Evolutionary conservation across 2,113 vertebrate genomes (phyloP), one percentile per base, ranked within the genome.

Genomic region (Spilogale gracilis): DNA sequence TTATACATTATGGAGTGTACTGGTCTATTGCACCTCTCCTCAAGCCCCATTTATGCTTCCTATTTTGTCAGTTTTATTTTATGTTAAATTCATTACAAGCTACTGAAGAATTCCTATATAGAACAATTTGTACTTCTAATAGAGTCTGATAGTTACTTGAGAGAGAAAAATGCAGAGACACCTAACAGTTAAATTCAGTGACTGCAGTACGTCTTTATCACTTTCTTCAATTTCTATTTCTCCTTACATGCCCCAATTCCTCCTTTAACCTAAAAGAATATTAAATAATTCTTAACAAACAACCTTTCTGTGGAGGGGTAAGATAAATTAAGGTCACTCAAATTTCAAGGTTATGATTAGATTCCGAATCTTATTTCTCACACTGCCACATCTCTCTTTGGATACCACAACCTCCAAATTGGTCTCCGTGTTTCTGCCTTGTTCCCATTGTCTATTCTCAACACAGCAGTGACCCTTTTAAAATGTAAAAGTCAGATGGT

Each of bases 151-250:
- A 76, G 84, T 54, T 85, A 89, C 16, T 65, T 78, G 58, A 32
- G 38, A 95, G 65, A 85, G 10, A 76, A 83, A 97, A 94, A 88
- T 87, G 32, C 7, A 96, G 48, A 45, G 73, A 83, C 23, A 89
- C 61, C 17, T 43, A 14, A 84, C 6, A 50, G 78, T 79, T 58
- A 18, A 84, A 71, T 27, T 48, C 60, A 86, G 52, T 76, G 65
- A 67, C 14, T 96, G 9, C 4, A 9, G 30, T 79, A 60, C 32
- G 4, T 93, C 17, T 6, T 54, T 52, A 50, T 61, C 56, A 90
- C 61, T 96, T 92, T 27, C 27, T 23, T 85, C 58, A 85, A 89
- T 52, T 96, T 73, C 11, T 25, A 76, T 48, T 92, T 91, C 23
- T 94, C 38, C n/a, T 17, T 69, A 91, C 1, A 88, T 76, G 84